These are phyloP conservation scores for Paraescarpia echinospica DNA, from an alignment of 1,140 invertebrate genomes.

Conservation along the genomic window DNA sequence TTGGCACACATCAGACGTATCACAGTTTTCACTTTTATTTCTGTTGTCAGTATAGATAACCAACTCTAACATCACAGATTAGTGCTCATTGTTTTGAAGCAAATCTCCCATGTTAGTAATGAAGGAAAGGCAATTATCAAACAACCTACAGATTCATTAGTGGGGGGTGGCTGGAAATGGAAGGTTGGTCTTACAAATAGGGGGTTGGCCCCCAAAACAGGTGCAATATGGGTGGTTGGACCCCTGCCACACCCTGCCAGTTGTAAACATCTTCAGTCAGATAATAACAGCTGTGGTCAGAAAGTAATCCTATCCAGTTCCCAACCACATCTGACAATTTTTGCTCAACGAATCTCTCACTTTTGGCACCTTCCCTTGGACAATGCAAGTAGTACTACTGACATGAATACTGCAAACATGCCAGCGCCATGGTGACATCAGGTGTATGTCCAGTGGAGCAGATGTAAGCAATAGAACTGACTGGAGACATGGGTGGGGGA, in stretches of 20 bases:
- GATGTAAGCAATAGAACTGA: neutral
- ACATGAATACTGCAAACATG: neutral
- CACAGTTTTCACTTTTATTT: too few relatives aligned
- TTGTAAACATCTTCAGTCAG: neutral
- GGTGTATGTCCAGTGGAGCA: neutral
- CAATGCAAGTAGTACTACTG: neutral
- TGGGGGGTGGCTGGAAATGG: too few relatives aligned
- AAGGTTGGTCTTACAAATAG: too few relatives aligned
- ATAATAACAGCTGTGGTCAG: neutral
- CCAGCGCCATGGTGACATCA: neutral
- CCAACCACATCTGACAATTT: neutral
- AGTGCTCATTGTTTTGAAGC: neutral
- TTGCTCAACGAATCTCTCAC: neutral
- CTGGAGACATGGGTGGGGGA: neutral
- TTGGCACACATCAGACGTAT: neutral
- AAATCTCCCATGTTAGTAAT: neutral
- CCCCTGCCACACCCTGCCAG: neutral
- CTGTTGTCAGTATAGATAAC: neutral
- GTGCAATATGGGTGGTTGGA: too few relatives aligned
- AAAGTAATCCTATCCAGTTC: neutral
- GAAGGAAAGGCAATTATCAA: neutral
- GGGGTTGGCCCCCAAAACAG: too few relatives aligned
- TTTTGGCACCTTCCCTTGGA: neutral
- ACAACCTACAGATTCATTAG: neutral
- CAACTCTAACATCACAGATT: neutral